Base-by-base conservation (phyloP, 2,888 invertebrate genomes). In the Lumbricus terrestris region DNA sequence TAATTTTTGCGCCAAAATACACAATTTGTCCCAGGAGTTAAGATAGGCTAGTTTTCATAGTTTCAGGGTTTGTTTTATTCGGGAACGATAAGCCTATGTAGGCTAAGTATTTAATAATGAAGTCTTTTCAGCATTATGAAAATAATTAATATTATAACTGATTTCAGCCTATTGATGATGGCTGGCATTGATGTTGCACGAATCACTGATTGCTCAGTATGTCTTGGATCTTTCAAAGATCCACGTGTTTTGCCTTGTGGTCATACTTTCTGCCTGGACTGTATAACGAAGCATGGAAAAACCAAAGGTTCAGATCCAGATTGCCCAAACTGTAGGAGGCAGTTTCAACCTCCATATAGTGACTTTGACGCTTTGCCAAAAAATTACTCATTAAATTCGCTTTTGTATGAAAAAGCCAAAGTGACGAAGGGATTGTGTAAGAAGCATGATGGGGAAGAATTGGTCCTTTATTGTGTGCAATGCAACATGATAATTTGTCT, bases 221-320 rank as follows among this genome's bases (percentile, higher is more conserved):
- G 69, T 69, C n/a, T 69, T 69, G 69, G 69, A 69, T n/a, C 69
- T 8, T 69, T 69, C n/a, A n/a, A n/a, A n/a, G 69, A 69, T 69
- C 69, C 69, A 69, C 69, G 69, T 69, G 29, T 69, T 69, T 69
- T 69, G n/a, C 69, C 69, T n/a, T 69, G 69, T 6, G 69, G 69
- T 69, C 69, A 69, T 69, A 69, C 69, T n/a, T 69, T 69, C 69
- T 69, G 69, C 69, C n/a, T 69, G 69, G 69, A n/a, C 69, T 69
- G 69, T n/a, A 69, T 69, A 29, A 69, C 29, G 29, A 11, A 69
- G n/a, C n/a, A 69, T 69, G 69, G 69, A 69, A 69, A n/a, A 29
- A 69, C 11, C 69, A 69, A n/a, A 69, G 69, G 69, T 69, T 69
- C 69, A n/a, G 69, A n/a, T 69, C 69, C 69, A 69, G 69, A 69